phyloP scores from a whole-genome alignment of 2,797 vertebrate genomes.

The Microhierax caerulescens region DNA sequence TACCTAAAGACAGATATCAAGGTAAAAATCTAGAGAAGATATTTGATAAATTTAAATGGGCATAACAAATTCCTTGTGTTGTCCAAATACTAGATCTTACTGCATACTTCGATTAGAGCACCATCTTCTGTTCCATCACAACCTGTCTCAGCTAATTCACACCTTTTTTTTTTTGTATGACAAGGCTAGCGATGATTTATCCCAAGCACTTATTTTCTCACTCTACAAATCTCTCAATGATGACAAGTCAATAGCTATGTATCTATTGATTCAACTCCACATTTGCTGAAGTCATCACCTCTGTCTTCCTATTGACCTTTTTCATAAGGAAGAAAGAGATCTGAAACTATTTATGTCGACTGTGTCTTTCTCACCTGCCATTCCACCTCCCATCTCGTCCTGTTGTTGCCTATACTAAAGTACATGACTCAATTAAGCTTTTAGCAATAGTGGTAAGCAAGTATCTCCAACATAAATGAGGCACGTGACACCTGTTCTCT shows the following conservation, averaged over 20 bases:
- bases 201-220: not conserved
- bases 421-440: not conserved
- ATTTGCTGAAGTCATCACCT: not conserved
- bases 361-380: not conserved
- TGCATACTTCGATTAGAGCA: not conserved
- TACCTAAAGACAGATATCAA: not conserved
- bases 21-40: not conserved
- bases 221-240: not conserved
- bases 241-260: not conserved
- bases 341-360: not conserved
- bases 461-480: not conserved
- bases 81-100: not conserved
- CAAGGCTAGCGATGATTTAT: not conserved
- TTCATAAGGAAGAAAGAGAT: not conserved
- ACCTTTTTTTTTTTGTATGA: not conserved
- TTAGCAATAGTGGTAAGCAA: not conserved
- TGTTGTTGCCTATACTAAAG: not conserved
- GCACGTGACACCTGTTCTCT: not conserved
- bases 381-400: not conserved
- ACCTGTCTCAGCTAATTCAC: not conserved
- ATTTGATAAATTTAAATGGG: not conserved
- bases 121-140: slow-evolving; percentile 12
- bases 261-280: not conserved
- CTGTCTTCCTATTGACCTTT: not conserved
- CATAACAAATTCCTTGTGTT: not conserved